These are phyloP conservation scores for Meiosimyza decipiens DNA, from an alignment of 2,888 invertebrate genomes.

Conservation along the genomic window DNA sequence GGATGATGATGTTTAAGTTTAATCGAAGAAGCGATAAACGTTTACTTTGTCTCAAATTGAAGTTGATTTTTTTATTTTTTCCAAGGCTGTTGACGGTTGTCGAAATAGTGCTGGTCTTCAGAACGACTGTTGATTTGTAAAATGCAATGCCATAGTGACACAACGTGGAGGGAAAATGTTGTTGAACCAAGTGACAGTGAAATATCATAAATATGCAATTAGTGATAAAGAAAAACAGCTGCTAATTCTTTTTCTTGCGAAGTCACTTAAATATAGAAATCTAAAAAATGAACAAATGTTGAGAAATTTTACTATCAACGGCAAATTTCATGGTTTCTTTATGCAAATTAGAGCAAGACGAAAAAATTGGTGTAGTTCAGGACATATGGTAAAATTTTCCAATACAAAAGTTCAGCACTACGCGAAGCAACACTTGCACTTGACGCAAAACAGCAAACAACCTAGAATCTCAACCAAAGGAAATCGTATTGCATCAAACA, in stretches of 20 bases:
- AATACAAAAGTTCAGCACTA: neutral
- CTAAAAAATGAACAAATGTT: slow-evolving; percentile 33
- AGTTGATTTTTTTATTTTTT: neutral
- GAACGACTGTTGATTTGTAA: slow-evolving; percentile 16
- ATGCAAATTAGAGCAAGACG: slow-evolving; percentile 45
- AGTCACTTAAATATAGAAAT: neutral
- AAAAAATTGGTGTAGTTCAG: slow-evolving; percentile 27
- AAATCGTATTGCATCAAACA: neutral
- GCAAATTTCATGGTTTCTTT: slow-evolving; percentile 47
- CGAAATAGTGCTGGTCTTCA: too few species aligned
- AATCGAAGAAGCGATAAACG: slow-evolving; percentile 5
- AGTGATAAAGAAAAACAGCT: slow-evolving; percentile 55
- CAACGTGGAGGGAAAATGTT: slow-evolving; percentile 4
- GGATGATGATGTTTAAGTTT: slow-evolving; percentile 10
- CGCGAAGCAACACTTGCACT: slow-evolving; percentile 37
- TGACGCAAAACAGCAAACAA: slow-evolving; percentile 21
- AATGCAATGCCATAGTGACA: slow-evolving; percentile 16
- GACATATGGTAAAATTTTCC: slow-evolving; percentile 53
- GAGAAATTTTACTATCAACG: slow-evolving; percentile 44
- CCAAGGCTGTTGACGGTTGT: too few species aligned
- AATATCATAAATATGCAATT: slow-evolving; percentile 55
- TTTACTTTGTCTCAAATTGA: slow-evolving; percentile 19
- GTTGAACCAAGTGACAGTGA: slow-evolving; percentile 31
- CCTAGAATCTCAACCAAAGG: neutral
- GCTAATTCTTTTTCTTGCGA: slow-evolving; percentile 36